These are phyloP conservation scores for Lithosia quadra DNA, from an alignment of 2,888 invertebrate species.

Conservation along the genomic window DNA sequence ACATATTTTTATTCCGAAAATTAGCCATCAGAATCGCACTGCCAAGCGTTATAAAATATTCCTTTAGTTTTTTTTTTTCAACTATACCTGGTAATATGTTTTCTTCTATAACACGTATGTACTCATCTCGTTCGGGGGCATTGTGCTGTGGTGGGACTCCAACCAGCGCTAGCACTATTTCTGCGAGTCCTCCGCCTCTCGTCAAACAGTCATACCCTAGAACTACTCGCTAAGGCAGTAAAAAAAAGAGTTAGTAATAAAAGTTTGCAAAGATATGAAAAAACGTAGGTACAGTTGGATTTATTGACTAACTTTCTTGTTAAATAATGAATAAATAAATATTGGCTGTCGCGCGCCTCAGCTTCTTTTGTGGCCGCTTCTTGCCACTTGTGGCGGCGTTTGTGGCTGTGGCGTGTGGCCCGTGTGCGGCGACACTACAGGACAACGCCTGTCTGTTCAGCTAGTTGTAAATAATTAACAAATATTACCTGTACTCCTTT, in stretches of 20 bases:
- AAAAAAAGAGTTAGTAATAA: conserved; percentile 1
- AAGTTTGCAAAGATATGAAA: not conserved
- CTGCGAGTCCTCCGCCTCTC: conserved; percentile 59
- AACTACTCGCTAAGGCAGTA: conserved; percentile 60
- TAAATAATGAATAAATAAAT: too few relatives aligned
- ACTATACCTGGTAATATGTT: conserved; percentile 71
- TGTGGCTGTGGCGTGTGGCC: too few relatives aligned
- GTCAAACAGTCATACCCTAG: conserved; percentile 74
- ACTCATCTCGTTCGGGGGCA: conserved; percentile 67
- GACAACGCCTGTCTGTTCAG: too few relatives aligned
- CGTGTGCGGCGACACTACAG: too few relatives aligned
- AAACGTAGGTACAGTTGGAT: not conserved
- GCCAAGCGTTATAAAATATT: too few relatives aligned
- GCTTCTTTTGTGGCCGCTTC: too few relatives aligned
- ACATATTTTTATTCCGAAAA: too few relatives aligned
- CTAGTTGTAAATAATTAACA: too few relatives aligned
- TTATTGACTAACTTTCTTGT: too few relatives aligned
- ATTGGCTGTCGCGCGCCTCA: too few relatives aligned
- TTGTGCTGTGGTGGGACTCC: conserved; percentile 79
- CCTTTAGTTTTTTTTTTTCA: not conserved
- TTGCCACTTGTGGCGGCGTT: too few relatives aligned
- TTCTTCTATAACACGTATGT: conserved; percentile 55
- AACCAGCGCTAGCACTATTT: conserved; percentile 64
- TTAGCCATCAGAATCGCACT: too few relatives aligned
- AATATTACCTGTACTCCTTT: conserved; percentile 70